Percentiles rank a stretch among this genome's conserved stretches.
Evolutionary conservation across 1,140 invertebrate genomes (phyloP).

Genomic region (Drosophila kanapiae): DNA sequence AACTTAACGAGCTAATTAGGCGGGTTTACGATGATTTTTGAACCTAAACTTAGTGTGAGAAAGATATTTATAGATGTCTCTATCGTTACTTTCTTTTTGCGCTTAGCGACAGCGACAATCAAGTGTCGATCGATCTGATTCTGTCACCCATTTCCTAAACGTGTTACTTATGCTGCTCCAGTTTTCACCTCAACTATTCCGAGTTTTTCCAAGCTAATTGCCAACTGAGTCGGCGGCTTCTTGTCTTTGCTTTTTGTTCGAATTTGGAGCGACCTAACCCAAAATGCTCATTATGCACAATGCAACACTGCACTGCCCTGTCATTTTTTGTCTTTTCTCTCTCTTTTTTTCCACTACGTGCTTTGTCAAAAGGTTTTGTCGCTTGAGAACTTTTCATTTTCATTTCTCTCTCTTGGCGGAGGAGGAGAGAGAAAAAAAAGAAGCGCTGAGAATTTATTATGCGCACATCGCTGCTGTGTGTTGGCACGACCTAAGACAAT

Average conservation of each 20-base stretch:
- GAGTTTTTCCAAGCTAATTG: slow-evolving; percentile 21
- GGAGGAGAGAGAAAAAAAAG: neutral
- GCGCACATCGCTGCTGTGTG: slow-evolving; percentile 49
- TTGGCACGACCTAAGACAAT: slow-evolving; percentile 81
- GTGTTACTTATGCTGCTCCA: slow-evolving; percentile 11
- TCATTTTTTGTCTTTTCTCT: slow-evolving; percentile 2
- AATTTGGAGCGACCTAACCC: slow-evolving; percentile 61
- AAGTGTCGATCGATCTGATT: slow-evolving; percentile 31
- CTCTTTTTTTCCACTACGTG: slow-evolving; percentile 39
- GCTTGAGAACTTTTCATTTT: slow-evolving; percentile 78
- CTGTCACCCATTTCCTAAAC: slow-evolving; percentile 33
- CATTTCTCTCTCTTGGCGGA: slow-evolving; percentile 49
- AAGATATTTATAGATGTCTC: no score
- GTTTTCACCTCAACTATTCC: slow-evolving; percentile 55
- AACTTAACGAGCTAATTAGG: neutral
- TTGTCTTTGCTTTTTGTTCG: slow-evolving; percentile 30
- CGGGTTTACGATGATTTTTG: neutral
- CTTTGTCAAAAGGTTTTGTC: slow-evolving; percentile 62
- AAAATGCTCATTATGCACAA: slow-evolving; percentile 50
- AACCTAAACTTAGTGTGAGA: neutral
- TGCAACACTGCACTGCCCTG: slow-evolving; percentile 15
- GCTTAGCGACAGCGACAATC: neutral
- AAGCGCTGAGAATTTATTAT: slow-evolving; percentile 57
- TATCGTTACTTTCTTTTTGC: neutral
- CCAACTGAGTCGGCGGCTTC: neutral